These are phyloP conservation scores for Thamnophis sirtalis DNA, from an alignment of 2,113 vertebrate species.

Conservation along the genomic window DNA sequence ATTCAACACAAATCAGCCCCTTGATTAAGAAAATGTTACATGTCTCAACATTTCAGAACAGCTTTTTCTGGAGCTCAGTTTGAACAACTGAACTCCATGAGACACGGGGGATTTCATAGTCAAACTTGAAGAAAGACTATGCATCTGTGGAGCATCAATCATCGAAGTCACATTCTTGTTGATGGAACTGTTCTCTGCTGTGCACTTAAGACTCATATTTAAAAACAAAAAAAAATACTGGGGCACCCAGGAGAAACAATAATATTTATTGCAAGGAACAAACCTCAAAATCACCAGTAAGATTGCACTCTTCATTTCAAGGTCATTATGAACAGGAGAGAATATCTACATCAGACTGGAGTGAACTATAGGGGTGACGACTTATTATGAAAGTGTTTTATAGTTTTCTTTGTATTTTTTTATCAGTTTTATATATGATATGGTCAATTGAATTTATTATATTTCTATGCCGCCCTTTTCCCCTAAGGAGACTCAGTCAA, in stretches of 20 bases:
- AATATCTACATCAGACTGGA: background rate
- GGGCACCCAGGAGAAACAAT: background rate
- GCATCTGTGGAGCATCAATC: background rate
- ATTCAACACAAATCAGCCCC: background rate
- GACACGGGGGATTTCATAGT: background rate
- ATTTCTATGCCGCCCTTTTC: no score
- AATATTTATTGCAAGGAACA: background rate
- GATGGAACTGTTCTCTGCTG: background rate
- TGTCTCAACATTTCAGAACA: background rate
- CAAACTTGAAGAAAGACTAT: background rate
- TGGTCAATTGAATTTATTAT: no score
- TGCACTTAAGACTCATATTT: background rate
- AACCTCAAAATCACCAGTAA: background rate
- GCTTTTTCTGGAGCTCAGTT: background rate
- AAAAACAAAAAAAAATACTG: background rate
- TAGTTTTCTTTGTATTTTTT: background rate
- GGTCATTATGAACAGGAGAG: background rate
- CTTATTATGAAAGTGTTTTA: background rate
- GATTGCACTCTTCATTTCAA: background rate
- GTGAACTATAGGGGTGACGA: background rate
- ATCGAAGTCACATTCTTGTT: background rate
- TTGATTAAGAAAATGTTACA: background rate
- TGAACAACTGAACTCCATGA: background rate
- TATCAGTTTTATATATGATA: background rate
- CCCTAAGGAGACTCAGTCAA: no score